Evolutionary conservation across 2,113 vertebrate species (phyloP), one percentile per base, ranked within the genome.

Genomic region (Hemichromis elongatus): DNA sequence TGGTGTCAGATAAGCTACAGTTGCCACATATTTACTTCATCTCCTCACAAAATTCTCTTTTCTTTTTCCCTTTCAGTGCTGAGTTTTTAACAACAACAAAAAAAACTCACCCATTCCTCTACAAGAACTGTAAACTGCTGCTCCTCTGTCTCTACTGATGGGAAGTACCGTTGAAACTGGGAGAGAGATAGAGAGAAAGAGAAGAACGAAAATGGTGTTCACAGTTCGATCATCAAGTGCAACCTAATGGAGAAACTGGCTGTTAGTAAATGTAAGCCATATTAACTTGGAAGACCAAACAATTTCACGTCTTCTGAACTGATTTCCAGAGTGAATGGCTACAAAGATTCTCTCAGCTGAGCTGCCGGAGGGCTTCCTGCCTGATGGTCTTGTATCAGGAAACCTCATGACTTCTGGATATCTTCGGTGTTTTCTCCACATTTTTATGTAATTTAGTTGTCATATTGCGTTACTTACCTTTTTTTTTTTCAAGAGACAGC

Each of bases 51-150:
- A 92, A 81, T 66, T 80, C 59, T 90, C 45, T 78, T 83, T 84
- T 91, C 75, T 87, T 77, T 90, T 85, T 93, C 57, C 79, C 24
- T 94, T 92, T 75, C 93, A 96, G 95, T 96, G 94, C 94, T 96
- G 93, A 96, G 96, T 95, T 96, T 96, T 94, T 96, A 95, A 95
- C 70, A 83, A n/a, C n/a, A n/a, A n/a, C n/a, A n/a, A n/a, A n/a
- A n/a, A n/a, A n/a, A 84, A 52, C 59, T 77, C 50, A 14, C 18
- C 40, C 55, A 57, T 88, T 90, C 89, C 80, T 85, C 88, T 63
- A 66, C 78, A 56, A 90, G 93, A 95, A 90, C 82, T 61, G 59
- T 57, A 75, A 80, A 53, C 54, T 10, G 53, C 91, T 86, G 81
- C 86, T 87, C 81, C 82, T 90, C 83, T 88, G 80, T 88, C 87